These are phyloP conservation scores for Harpalus rubripes DNA, from an alignment of 2,888 invertebrate species.

Conservation along the genomic window DNA sequence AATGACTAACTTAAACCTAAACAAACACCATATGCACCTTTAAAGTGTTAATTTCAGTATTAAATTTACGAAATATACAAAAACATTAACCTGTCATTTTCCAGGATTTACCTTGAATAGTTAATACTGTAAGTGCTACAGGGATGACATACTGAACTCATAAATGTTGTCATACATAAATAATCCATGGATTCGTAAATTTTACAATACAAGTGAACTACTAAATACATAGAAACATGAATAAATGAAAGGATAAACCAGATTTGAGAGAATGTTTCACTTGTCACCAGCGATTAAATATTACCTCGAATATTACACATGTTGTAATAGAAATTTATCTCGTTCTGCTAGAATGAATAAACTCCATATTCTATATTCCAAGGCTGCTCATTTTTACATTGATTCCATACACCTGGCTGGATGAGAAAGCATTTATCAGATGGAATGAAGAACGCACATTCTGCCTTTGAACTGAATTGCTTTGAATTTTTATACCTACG, in stretches of 20 bases:
- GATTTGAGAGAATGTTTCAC: not conserved
- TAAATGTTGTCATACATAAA: slow-evolving; percentile 18
- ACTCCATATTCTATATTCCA: not conserved
- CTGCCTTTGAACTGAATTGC: not conserved
- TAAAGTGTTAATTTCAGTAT: not conserved
- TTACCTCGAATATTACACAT: not conserved
- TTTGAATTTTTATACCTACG: not conserved
- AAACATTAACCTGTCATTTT: slow-evolving; percentile 23
- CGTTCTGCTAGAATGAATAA: not conserved
- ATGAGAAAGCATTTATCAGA: not conserved
- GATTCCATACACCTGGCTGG: not conserved
- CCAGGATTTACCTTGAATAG: slow-evolving; percentile 12
- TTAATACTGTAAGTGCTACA: slow-evolving; percentile 9
- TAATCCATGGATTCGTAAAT: not conserved
- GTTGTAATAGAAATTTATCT: not conserved
- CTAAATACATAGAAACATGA: not conserved
- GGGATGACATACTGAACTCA: slow-evolving; percentile 7
- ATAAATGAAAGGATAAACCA: not conserved
- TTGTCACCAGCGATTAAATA: not conserved
- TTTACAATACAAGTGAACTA: not conserved
- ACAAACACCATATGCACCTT: too few relatives aligned
- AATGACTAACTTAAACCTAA: too few relatives aligned
- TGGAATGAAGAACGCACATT: not conserved
- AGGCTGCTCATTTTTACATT: not conserved
- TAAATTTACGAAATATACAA: slow-evolving; percentile 14